Evolutionary conservation across 2,888 invertebrate genomes (phyloP), one percentile per base, ranked within the genome.

Genomic region (Pegoplata infirma): DNA sequence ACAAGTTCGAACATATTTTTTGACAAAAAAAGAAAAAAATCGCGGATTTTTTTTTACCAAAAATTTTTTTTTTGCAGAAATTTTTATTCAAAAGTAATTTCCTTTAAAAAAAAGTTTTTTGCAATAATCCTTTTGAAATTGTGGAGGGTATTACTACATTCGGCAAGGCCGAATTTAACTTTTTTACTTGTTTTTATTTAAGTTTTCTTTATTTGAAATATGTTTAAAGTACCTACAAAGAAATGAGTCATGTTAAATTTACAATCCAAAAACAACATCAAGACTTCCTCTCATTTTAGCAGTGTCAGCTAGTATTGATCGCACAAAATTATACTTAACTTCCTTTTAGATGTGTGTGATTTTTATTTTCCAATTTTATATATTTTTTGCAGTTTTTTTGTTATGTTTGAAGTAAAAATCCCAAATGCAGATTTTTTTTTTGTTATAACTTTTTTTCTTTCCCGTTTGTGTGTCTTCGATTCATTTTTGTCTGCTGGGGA

Each of bases 291-390:
- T 49, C 36, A 36, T 71, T 28, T 17, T 32, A 19, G 8, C 28
- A 74, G n/a, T 40, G 21, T 36, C 46, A 67, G 21, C 19, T 16
- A 61, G 68, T 63, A 19, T 51, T 79, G 67, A 75, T 67, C 78
- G 46, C 75, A 71, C 66, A 75, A 75, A n/a, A 79, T 71, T 56
- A n/a, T n/a, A 75, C 71, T 79, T 75, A 44, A 79, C 67, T 79
- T 79, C 79, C 79, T 79, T 79, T 74, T 19, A 49, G 47, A 51
- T 59, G 55, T 40, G 46, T 47, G 51, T 59, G 47, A n/a, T 14
- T 49, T 68, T 63, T n/a, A n/a, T n/a, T n/a, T n/a, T n/a, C 2
- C 14, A n/a, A n/a, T 32, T 3, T 21, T 19, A 19, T 8, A 16
- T 51, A 21, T 53, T 40, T 71, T 64, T 36, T 53, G 59, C 55